phyloP scores from a whole-genome alignment of 37 sponge, comb jelly and placozoan genomes.

The Agelas oroides region DNA sequence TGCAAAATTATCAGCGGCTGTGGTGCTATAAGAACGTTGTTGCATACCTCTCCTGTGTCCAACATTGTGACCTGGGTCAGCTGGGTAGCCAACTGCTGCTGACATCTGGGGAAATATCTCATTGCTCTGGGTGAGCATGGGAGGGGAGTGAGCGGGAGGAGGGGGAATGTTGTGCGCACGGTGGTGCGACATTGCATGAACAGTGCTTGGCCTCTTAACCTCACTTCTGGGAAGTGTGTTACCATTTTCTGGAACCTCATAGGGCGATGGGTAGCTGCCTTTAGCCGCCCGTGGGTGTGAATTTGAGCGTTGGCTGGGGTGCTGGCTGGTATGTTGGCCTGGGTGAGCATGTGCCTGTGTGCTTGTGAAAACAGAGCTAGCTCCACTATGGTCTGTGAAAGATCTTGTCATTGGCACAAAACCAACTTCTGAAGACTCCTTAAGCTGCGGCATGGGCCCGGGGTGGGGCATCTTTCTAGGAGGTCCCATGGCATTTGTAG shows the following conservation, averaged over 20 bases:
- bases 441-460: not conserved
- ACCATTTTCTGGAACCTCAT: constrained; percentile 43
- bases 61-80: not conserved
- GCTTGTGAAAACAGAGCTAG: constrained; percentile 2
- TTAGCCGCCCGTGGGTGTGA: not conserved
- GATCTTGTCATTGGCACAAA: constrained; percentile 32
- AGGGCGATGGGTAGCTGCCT: constrained; percentile 38
- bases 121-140: constrained; percentile 22
- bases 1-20: not conserved
- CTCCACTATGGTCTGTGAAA: constrained; percentile 6
- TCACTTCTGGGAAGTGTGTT: constrained; percentile 19
- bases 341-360: constrained; percentile 4
- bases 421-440: not conserved
- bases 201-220: constrained; percentile 4
- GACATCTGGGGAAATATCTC: not conserved
- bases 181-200: not conserved
- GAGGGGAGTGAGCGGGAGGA: constrained; percentile 47
- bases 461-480: constrained; percentile 16
- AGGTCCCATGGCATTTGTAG: not conserved
- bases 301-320: too few species aligned
- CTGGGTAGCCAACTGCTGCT: not conserved
- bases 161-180: constrained; percentile 1
- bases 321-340: not conserved
- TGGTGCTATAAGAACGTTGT: constrained; percentile 17
- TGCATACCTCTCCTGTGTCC: too few species aligned